Base-by-base conservation (phyloP, 1,140 invertebrate genomes). In the Steinernema feltiae region DNA sequence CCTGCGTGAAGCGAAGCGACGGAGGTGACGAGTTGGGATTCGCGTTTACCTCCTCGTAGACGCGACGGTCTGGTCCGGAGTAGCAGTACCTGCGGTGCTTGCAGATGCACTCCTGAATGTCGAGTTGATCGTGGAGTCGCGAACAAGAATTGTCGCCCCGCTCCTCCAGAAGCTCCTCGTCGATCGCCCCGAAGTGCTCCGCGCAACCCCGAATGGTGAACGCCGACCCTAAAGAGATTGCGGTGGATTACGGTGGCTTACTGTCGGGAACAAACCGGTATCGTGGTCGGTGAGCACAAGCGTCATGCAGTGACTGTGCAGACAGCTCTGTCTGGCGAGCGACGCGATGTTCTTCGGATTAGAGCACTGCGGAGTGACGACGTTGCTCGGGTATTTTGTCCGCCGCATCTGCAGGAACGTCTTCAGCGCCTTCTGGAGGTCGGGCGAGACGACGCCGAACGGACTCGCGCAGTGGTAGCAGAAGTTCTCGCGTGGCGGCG, bases 41-140 rank as follows among this genome's bases (percentile, higher is more conserved):
- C 53, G 53, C 53, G 53, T 63, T 63, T 7, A 63, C 29, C 76
- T 79, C 76, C 31, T 74, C 32, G 35, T 46, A 79, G 78, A 29
- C 78, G 2, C 17, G 46, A 30, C 77, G 77, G 1, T 80, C 63
- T 27, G 79, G 48, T 24, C 79, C 79, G 1, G 80, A 32, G 48
- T 84, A 83, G 35, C 82, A 82, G 63, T 82, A 82, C 18, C 80
- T 82, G 76, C 78, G 30, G 17, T 79, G 46, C 63, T 78, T 82
- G 69, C 82, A 82, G 41, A 82, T 84, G 73, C 82, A 82, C 73
- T 82, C 82, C 30, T 82, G 83, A 72, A 84, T 82, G 79, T 82
- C 82, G 1, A 82, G 48, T 30, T 74, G 63, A 27, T 84, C 80
- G 69, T 82, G 82, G 2, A 82, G 48, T 53, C 80, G 80, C 27